Conservation (phyloP, 2,113 vertebrate species). For the Cyrtonyx montezumae region DNA sequence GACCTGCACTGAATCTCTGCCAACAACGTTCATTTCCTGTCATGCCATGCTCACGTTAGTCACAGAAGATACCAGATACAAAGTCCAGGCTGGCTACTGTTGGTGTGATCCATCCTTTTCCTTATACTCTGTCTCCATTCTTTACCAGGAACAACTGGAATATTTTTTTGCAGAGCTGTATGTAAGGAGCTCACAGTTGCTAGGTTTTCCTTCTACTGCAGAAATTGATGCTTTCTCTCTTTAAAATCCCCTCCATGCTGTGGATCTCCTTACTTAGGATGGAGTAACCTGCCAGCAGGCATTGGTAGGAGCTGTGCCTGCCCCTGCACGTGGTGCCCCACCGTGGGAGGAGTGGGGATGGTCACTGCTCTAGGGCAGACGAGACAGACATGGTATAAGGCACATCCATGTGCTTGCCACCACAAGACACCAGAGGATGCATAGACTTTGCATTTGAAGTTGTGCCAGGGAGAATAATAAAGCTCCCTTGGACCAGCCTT, state of each 20-base stretch:
- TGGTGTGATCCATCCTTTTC: background rate
- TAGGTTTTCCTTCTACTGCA: background rate
- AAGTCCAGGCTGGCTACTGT: background rate
- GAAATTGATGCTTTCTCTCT: background rate
- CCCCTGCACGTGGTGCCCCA: accelerated
- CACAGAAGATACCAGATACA: background rate
- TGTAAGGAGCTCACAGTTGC: background rate
- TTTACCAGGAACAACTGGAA: background rate
- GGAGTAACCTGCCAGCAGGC: background rate
- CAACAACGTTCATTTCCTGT: accelerated
- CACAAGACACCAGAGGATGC: background rate
- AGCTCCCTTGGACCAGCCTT: background rate
- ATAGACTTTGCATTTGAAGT: background rate
- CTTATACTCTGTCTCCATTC: accelerated
- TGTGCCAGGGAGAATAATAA: background rate
- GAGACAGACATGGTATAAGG: accelerated
- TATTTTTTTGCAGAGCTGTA: background rate
- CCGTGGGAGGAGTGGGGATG: background rate
- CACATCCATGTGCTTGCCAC: accelerated
- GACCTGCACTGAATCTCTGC: background rate
- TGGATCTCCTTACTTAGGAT: background rate
- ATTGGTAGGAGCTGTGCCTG: accelerated
- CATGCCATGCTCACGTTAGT: background rate
- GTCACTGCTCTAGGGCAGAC: accelerated
- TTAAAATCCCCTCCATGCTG: accelerated